Percentiles rank a stretch among this genome's conserved stretches.
Evolutionary conservation across 1,140 invertebrate species (phyloP).

Genomic region (Gryllus bimaculatus): DNA sequence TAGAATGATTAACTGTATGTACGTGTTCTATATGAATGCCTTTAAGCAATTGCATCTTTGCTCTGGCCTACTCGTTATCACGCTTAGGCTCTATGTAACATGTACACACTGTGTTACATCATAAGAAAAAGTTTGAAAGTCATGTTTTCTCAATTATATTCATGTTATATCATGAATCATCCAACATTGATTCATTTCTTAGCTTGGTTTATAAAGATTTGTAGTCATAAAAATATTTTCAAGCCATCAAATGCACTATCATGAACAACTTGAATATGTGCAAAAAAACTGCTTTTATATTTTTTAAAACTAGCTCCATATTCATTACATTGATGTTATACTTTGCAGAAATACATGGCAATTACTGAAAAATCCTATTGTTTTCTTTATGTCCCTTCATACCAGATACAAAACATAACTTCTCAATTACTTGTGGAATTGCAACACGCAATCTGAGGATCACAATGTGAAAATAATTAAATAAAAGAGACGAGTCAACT

Average conservation of each 20-base stretch:
- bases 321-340: neutral
- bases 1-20: neutral
- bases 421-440: too few species aligned
- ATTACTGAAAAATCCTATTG: neutral
- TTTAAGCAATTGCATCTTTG: neutral
- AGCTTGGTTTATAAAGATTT: neutral
- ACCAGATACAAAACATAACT: too few species aligned
- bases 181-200: neutral
- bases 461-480: too few species aligned
- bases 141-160: neutral
- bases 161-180: neutral
- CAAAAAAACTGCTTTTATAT: neutral
- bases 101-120: neutral
- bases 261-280: neutral
- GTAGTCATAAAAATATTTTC: neutral
- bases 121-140: neutral
- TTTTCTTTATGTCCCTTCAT: neutral
- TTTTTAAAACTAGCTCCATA: neutral
- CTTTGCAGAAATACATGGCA: neutral
- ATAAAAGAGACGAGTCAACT: too few species aligned
- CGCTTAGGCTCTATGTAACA: neutral
- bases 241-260: neutral
- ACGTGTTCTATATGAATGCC: neutral
- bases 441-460: too few species aligned
- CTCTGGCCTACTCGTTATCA: neutral